Conservation (phyloP, 2,888 invertebrate genomes). For the Diloba caeruleocephala region DNA sequence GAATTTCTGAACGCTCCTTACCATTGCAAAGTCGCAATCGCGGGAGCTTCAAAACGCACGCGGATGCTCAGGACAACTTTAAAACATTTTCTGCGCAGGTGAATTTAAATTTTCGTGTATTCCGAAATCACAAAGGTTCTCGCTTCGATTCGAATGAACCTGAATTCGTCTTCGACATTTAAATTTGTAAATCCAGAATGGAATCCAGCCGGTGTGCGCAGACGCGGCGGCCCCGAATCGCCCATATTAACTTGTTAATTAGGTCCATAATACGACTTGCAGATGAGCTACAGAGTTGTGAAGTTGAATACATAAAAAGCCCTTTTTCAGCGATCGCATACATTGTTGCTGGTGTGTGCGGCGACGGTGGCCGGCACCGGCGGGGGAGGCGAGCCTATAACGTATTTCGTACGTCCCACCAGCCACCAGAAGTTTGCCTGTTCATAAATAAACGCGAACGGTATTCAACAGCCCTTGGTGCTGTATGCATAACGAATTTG, state of each 20-base stretch:
- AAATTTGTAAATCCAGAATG: conserved; percentile 59
- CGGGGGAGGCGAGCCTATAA: conserved; percentile 83
- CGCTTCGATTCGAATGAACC: conserved; percentile 52
- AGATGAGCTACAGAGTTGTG: conserved; percentile 93
- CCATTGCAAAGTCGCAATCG: conserved; percentile 87
- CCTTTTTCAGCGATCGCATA: conserved; percentile 90
- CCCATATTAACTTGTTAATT: conserved; percentile 97
- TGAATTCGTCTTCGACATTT: conserved; percentile 51
- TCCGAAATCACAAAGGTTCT: conserved; percentile 61
- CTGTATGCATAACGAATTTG: conserved; percentile 90
- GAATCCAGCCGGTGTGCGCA: conserved; percentile 75
- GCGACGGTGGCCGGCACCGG: conserved; percentile 59
- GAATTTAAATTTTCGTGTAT: conserved; percentile 67
- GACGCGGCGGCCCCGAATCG: conserved; percentile 90
- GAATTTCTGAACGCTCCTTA: conserved; percentile 89
- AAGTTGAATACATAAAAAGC: conserved; percentile 92
- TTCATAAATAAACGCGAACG: conserved; percentile 90
- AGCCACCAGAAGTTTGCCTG: conserved; percentile 89
- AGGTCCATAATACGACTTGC: conserved; percentile 97
- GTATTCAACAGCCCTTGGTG: conserved; percentile 90
- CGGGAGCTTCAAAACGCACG: conserved; percentile 67
- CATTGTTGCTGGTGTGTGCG: conserved; percentile 78
- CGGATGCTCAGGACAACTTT: conserved; percentile 57
- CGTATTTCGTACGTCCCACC: conserved; percentile 85
- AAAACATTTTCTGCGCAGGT: conserved; percentile 71